Base-by-base conservation (phyloP, 2,797 vertebrate species). In the Pseudochromis fuscus region DNA sequence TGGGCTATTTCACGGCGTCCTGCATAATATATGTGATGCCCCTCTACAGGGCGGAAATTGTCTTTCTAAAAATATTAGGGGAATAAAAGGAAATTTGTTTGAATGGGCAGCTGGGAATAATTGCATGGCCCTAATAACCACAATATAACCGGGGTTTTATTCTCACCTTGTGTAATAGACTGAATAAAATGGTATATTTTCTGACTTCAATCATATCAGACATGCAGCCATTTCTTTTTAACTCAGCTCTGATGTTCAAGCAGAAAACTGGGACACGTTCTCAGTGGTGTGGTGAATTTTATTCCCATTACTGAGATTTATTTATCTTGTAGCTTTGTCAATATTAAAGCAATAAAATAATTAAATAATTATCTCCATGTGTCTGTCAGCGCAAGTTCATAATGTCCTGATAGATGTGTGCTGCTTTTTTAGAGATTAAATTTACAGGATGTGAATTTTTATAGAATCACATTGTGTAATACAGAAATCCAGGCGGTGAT, bases 41-140 rank as follows among this genome's bases (percentile, higher is more conserved):
- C 78, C 38, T 61, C 60, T 61, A 45, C 61, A 61, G 73, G 45
- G 79, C 68, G 85, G 87, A 90, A 88, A 89, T 91, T 76, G 77
- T 77, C 82, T 89, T 89, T 87, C 82, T 89, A 89, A 85, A 88
- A 84, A 83, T 89, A 79, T 89, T 87, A 70, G 15, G 5, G 12
- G 60, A 81, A 77, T 58, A 59, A 87, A 82, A 46, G 73, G 72
- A 81, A 82, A 83, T 82, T 58, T 83, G 59, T 86, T 84, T 74
- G 63, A 88, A 70, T 74, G 72, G 63, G 60, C 49, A 57, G 52
- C 19, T 30, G 35, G 16, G 45, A 55, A 75, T 67, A 52, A 83
- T 70, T 61, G 52, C 27, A 30, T 45, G 24, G 10, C 71, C n/a
- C 33, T n/a, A 24, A 67, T 50, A 64, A 48, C 44, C 24, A 35